Percentiles rank a stretch among this genome's conserved stretches.
Conservation (phyloP, 2,113 vertebrate genomes). For the Anguilla japonica region DNA sequence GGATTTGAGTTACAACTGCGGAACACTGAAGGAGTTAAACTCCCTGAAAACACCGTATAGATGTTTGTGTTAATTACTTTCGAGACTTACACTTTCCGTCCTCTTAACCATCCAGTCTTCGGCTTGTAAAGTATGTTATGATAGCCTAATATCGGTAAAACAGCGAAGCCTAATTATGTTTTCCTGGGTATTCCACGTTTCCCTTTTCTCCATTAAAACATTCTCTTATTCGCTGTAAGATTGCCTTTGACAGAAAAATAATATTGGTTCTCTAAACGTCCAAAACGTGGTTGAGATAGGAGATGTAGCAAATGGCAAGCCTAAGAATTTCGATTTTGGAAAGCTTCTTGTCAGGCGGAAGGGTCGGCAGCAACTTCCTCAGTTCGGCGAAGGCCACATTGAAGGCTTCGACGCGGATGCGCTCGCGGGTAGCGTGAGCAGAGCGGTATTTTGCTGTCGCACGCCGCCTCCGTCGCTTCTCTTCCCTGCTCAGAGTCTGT, state of each 20-base stretch:
- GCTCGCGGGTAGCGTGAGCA: conserved; percentile 68
- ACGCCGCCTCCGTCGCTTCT: conserved; percentile 80
- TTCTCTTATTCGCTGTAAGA: background rate
- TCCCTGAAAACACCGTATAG: background rate
- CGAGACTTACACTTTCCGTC: background rate
- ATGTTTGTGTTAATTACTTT: background rate
- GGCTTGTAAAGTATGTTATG: background rate
- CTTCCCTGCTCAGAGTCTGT: conserved; percentile 82
- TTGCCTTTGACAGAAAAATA: conserved; percentile 16
- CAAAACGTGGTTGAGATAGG: conserved; percentile 84
- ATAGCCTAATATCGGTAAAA: conserved; percentile 1
- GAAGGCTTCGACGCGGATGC: conserved; percentile 79
- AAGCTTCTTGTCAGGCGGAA: conserved; percentile 83
- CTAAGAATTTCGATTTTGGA: conserved; percentile 84
- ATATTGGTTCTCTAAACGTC: conserved; percentile 69
- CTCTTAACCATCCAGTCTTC: background rate
- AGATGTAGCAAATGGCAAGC: conserved; percentile 85
- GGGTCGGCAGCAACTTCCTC: conserved; percentile 74
- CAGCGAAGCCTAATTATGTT: background rate
- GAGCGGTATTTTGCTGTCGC: conserved; percentile 73
- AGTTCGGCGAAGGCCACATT: conserved; percentile 76
- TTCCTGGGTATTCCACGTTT: conserved; percentile 12
- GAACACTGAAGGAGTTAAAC: background rate
- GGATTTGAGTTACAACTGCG: background rate
- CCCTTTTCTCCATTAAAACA: background rate